Base-by-base conservation (phyloP, 2,888 invertebrate genomes). In the Drosophila fungiperda region DNA sequence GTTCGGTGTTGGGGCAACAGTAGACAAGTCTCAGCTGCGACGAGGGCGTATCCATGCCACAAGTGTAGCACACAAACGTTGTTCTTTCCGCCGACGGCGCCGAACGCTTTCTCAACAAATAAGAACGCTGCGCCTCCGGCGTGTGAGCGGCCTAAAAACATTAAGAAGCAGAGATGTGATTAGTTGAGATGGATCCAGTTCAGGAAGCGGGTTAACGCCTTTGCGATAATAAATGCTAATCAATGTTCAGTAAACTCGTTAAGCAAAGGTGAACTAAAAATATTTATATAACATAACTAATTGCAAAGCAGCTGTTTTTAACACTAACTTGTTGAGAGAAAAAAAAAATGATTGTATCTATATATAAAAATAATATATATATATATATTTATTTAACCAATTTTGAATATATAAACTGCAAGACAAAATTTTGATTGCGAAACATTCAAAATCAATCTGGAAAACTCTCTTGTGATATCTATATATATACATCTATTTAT, bases 41-140 rank as follows among this genome's bases (percentile, higher is more conserved):
- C 70, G 96, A 96, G 69, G 96, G 96, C 91, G 96, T 96, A 91
- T 96, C 95, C 83, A 96, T 95, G 50, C 97, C 97, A 93, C 98
- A 98, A 66, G 97, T 97, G 93, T 97, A 98, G 94, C 98, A 98
- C 54, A 98, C 96, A 93, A 98, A 97, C 60, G 96, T 96, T 55
- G 96, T 95, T 86, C 96, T 95, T 65, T 92, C 91, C 11, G 94
- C 94, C 29, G 94, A 94, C 11, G 95, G 94, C 35, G 96, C 95
- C 65, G 96, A 96, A 50, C 97, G 95, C 91, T 97, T 97, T 73
- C 97, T 95, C 62, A 98, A 94, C 40, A 96, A 95, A 94, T 98
- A 98, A 87, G 96, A 96, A 49, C 98, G 95, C 91, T 97, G 97
- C 87, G 94, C 94, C 83, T 97, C 96, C 17, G 96, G 95, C 82